Evolutionary conservation across 2,113 vertebrate genomes (phyloP).

Genomic region (Mesitornis unicolor): DNA sequence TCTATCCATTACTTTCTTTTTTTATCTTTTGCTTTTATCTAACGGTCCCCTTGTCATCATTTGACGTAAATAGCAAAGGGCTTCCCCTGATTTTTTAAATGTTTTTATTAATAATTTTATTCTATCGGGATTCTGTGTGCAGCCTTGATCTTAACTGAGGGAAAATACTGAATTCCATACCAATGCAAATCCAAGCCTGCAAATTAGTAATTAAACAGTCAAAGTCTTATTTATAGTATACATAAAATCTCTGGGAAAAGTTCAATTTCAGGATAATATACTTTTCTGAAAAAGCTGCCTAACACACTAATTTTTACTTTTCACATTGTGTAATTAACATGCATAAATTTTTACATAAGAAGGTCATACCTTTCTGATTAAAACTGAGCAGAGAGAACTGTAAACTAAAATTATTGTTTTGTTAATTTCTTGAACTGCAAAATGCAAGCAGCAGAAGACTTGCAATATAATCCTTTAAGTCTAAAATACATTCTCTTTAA

Average conservation of each 20-base stretch:
- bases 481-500: background rate
- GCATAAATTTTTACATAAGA: background rate
- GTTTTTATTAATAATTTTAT: background rate
- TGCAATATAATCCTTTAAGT: background rate
- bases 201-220: background rate
- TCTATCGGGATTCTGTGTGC: background rate
- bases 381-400: background rate
- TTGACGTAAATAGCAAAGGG: background rate
- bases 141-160: background rate
- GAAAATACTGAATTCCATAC: background rate
- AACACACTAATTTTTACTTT: background rate
- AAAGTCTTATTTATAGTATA: background rate
- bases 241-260: background rate
- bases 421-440: background rate
- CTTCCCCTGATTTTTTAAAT: background rate
- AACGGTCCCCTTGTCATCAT: background rate
- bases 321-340: background rate
- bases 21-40: constrained; percentile 11
- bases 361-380: background rate
- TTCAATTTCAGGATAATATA: background rate
- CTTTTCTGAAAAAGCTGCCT: background rate
- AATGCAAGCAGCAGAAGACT: background rate
- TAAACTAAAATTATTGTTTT: background rate
- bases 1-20: background rate
- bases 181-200: background rate